These are phyloP conservation scores for Sebastes hopkinsi DNA, from an alignment of 2,797 vertebrate genomes.

Conservation along the genomic window DNA sequence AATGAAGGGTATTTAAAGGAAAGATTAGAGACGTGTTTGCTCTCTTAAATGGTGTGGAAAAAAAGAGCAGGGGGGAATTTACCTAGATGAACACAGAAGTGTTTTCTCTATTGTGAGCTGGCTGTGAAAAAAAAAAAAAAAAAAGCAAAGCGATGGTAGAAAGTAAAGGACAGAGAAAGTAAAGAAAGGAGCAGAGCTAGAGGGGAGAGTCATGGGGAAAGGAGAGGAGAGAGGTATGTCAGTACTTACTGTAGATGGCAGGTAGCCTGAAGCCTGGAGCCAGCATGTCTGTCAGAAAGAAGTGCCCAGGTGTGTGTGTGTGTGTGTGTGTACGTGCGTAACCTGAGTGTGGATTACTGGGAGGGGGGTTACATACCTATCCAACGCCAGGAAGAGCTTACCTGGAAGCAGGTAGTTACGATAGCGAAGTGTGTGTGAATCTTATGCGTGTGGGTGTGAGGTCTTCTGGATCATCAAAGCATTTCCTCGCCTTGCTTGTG, in stretches of 20 bases:
- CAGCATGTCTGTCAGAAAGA: conserved; percentile 79
- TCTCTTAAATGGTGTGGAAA: conserved; percentile 68
- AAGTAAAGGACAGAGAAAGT: conserved; percentile 35
- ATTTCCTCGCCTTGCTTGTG: conserved; percentile 50
- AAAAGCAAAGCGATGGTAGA: background rate
- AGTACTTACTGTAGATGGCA: conserved; percentile 78
- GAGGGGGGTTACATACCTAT: conserved; percentile 62
- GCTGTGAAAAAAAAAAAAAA: conserved; percentile 6
- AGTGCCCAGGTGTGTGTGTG: conserved; percentile 72
- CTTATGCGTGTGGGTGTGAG: conserved; percentile 48
- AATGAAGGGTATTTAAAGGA: conserved; percentile 67
- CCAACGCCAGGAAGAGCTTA: conserved; percentile 68
- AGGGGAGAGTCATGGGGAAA: conserved; percentile 49
- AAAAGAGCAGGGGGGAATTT: conserved; percentile 51
- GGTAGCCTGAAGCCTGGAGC: conserved; percentile 81
- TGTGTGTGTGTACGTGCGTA: conserved; percentile 29
- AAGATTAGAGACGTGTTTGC: conserved; percentile 73
- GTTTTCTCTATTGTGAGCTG: conserved; percentile 35
- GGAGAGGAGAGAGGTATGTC: conserved; percentile 67
- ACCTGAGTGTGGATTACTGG: conserved; percentile 67
- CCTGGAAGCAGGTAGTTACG: conserved; percentile 68
- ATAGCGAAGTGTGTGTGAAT: conserved; percentile 39
- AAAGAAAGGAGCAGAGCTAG: conserved; percentile 38
- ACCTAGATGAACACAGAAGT: conserved; percentile 62
- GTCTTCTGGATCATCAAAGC: conserved; percentile 64